Conservation (phyloP, 2,797 vertebrate species). For the Aplochiton taeniatus region DNA sequence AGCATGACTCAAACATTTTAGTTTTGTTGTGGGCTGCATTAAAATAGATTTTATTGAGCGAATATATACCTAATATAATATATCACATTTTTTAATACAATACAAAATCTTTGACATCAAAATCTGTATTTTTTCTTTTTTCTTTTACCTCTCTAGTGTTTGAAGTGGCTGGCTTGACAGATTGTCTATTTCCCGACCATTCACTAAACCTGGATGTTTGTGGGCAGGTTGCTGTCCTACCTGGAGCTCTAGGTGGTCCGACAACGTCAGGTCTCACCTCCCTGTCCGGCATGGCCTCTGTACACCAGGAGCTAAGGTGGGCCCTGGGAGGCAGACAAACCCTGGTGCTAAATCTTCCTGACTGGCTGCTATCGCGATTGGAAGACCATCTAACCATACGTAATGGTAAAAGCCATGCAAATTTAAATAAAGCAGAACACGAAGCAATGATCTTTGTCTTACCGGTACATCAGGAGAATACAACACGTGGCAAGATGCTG, state of each 20-base stretch:
- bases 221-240: slow-evolving; percentile 18
- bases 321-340: slow-evolving; percentile 7
- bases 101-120: neutral
- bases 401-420: neutral
- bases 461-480: slow-evolving; percentile 13
- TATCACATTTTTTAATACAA: neutral
- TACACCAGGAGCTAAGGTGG: slow-evolving; percentile 27
- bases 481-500: neutral
- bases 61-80: neutral
- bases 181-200: neutral
- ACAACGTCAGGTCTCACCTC: neutral
- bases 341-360: slow-evolving; percentile 27
- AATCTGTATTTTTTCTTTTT: neutral
- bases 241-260: slow-evolving; percentile 9
- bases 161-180: slow-evolving; percentile 1
- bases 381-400: neutral
- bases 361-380: slow-evolving; percentile 16
- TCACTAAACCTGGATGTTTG: neutral
- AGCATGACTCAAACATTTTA: slow-evolving; percentile 33
- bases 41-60: neutral
- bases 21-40: neutral
- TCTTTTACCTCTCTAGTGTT: slow-evolving; percentile 42
- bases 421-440: neutral
- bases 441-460: slow-evolving; percentile 29
- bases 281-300: slow-evolving; percentile 17